Base-by-base conservation (phyloP, 2,888 invertebrate genomes). In the Dolichopus griseipennis region DNA sequence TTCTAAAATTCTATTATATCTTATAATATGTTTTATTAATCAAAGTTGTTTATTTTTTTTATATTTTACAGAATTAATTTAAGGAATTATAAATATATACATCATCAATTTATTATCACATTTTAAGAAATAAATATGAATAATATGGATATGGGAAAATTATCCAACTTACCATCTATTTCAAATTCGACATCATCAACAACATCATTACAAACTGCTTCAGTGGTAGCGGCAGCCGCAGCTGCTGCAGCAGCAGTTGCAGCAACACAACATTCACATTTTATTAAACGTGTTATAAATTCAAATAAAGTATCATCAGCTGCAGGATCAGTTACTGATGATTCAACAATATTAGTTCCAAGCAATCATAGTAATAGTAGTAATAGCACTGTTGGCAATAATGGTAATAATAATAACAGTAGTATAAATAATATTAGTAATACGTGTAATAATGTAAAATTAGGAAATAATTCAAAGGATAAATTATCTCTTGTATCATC, bases 281-380 rank as follows among this genome's bases (percentile, higher is more conserved):
- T 71, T 70, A 69, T 71, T 71, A 70, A 70, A 70, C 65, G 64
- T 65, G 68, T 69, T 68, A 67, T 68, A 69, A 68, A 70, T 67
- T 69, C 72, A 34, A 69, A 70, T 72, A 72, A 71, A 64, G 20
- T 67, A 34, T 27, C 61, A 63, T 70, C 72, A 72, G 72, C 72
- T 69, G 65, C 43, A 67, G 21, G 65, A 65, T 68, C 70, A 69
- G 65, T 69, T 22, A 68, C 43, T 72, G 20, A 64, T 64, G 21
- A 70, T 66, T 63, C 73, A 64, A 64, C 68, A 65, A 18, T n/a
- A 18, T 52, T n/a, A 52, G 18, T 18, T 18, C 18, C 67, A 18
- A 70, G 71, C 68, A 69, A 67, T 71, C 69, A 72, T 71, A 71
- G 72, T 68, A 73, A 72, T 71, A 71, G n/a, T 15, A n/a, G n/a